A percentile compares a stretch with the other conserved stretches of the same genome.
These are phyloP conservation scores for Scleropages formosus DNA, from an alignment of 2,797 vertebrate species.

Conservation along the genomic window DNA sequence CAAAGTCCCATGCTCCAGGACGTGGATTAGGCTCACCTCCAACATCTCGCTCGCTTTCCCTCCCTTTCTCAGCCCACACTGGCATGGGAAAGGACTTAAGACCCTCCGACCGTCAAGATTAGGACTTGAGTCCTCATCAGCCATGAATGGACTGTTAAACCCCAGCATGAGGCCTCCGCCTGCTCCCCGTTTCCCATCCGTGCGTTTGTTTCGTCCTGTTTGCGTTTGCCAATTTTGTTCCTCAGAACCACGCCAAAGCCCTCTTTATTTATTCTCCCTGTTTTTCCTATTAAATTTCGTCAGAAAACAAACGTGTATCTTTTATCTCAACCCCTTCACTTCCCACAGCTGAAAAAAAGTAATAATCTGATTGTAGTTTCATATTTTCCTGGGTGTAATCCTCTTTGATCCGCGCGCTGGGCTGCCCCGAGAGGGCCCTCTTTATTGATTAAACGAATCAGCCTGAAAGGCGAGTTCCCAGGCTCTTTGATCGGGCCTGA, in stretches of 20 bases:
- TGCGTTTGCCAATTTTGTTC: slow-evolving; percentile 13
- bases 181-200: slow-evolving; percentile 8
- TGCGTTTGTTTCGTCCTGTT: slow-evolving; percentile 21
- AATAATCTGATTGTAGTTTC: slow-evolving; percentile 58
- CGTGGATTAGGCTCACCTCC: slow-evolving; percentile 22
- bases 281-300: slow-evolving; percentile 19
- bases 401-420: slow-evolving; percentile 53
- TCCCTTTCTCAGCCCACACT: slow-evolving; percentile 12
- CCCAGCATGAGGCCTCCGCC: slow-evolving; percentile 21
- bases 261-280: slow-evolving; percentile 10
- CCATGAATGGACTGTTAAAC: slow-evolving; percentile 22
- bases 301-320: slow-evolving; percentile 22
- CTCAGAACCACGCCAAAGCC: background rate
- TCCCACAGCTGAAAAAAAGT: background rate
- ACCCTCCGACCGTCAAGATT: slow-evolving; percentile 22
- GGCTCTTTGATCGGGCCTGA: slow-evolving; percentile 80
- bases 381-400: slow-evolving; percentile 67
- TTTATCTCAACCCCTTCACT: slow-evolving; percentile 20
- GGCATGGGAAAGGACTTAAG: slow-evolving; percentile 34
- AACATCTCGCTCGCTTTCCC: slow-evolving; percentile 14
- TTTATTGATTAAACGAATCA: slow-evolving; percentile 84
- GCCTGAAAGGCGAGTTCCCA: slow-evolving; percentile 72
- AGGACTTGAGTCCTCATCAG: slow-evolving; percentile 25
- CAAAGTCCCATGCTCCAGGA: background rate
- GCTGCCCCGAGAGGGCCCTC: slow-evolving; percentile 57